These are phyloP conservation scores for Cladorhizidae sp. DNA, from an alignment of 37 sponge, comb jelly and placozoan genomes.

Conservation along the genomic window DNA sequence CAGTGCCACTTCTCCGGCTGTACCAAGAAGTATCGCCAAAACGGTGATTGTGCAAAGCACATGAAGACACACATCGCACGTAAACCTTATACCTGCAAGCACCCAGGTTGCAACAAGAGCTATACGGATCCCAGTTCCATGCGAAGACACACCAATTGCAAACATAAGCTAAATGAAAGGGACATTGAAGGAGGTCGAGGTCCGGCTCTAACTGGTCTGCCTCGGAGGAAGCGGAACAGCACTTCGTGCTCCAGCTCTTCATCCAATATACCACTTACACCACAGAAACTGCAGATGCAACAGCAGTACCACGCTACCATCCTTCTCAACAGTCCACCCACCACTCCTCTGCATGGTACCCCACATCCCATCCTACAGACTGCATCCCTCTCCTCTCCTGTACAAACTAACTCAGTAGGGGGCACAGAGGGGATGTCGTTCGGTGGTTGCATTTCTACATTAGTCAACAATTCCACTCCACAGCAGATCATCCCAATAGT, in stretches of 20 bases:
- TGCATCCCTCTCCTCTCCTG: no score
- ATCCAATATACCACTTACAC: conserved; percentile 5
- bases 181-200: background rate
- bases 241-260: conserved; percentile 6
- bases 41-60: conserved; percentile 89
- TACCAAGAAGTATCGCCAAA: conserved; percentile 79
- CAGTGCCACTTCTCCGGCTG: conserved; percentile 73
- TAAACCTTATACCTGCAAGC: conserved; percentile 85
- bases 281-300: background rate
- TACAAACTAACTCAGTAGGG: no score
- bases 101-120: conserved; percentile 81
- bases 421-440: no score
- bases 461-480: no score
- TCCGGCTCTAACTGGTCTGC: background rate
- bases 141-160: conserved; percentile 78
- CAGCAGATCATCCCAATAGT: no score
- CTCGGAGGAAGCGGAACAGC: conserved; percentile 1
- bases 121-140: conserved; percentile 94
- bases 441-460: no score
- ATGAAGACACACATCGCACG: conserved; percentile 80
- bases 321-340: background rate
- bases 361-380: no score
- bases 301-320: background rate
- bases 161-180: conserved; percentile 36
- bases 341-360: background rate